These are phyloP conservation scores for Cinara cedri DNA, from an alignment of 2,888 invertebrate genomes.

Conservation along the genomic window DNA sequence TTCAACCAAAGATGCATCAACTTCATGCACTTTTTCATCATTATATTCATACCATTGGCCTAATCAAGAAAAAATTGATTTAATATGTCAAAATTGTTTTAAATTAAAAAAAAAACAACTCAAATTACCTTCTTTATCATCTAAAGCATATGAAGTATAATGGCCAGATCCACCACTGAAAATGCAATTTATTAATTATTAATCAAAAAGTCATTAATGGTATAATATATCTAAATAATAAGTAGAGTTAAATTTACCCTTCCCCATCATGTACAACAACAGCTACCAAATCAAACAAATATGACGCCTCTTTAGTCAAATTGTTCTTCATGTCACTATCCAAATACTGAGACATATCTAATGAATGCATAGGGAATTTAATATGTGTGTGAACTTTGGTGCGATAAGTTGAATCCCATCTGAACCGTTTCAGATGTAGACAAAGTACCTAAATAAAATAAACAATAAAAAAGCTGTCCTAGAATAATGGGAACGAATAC, in stretches of 20 bases:
- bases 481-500: too few relatives aligned
- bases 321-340: constrained; percentile 72
- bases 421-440: constrained; percentile 81
- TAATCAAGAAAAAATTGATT: constrained; percentile 60
- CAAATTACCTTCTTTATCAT: constrained; percentile 68
- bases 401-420: constrained; percentile 80
- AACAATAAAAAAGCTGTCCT: too few relatives aligned
- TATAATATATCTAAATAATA: background rate
- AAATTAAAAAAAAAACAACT: constrained; percentile 20
- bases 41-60: constrained; percentile 86
- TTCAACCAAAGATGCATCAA: constrained; percentile 72
- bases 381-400: constrained; percentile 81
- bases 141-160: constrained; percentile 82
- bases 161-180: constrained; percentile 81
- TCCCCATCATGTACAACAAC: constrained; percentile 83
- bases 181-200: constrained; percentile 58
- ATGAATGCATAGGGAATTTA: constrained; percentile 75
- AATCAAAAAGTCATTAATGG: background rate
- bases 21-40: constrained; percentile 79
- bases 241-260: constrained; percentile 66
- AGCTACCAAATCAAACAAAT: constrained; percentile 78
- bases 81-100: background rate
- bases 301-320: constrained; percentile 65
- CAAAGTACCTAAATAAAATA: constrained; percentile 72
- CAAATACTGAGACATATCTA: constrained; percentile 81